A percentile compares a stretch with the other conserved stretches of the same genome.
phyloP scores from a whole-genome alignment of 2,888 invertebrate genomes.

The Notodonta ziczac region DNA sequence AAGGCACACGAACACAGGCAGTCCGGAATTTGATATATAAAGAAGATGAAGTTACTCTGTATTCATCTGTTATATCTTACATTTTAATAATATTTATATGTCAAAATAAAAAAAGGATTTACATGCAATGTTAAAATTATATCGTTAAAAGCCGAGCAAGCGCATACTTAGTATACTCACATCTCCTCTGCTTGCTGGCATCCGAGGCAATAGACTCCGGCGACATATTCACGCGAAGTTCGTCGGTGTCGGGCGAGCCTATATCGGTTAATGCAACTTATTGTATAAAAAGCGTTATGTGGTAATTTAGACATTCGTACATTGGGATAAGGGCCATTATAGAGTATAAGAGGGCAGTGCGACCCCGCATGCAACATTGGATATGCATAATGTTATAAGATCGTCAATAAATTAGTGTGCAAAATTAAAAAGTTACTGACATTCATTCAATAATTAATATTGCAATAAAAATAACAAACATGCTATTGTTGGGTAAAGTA shows the following conservation, averaged over 20 bases:
- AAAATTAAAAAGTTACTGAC: no score
- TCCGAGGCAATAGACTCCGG: conserved; percentile 53
- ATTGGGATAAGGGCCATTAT: background rate
- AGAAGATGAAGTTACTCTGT: no score
- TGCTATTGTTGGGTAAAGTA: no score
- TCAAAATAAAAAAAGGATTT: background rate
- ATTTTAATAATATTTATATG: background rate
- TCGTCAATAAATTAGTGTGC: no score
- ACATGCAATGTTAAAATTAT: conserved; percentile 7
- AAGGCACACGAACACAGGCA: no score
- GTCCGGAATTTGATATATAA: no score
- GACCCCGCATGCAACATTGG: background rate
- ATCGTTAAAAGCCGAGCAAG: conserved; percentile 1
- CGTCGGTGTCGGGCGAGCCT: conserved; percentile 62
- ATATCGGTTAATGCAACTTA: conserved; percentile 21
- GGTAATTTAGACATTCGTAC: background rate
- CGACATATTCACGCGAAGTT: conserved; percentile 41
- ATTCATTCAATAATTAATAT: no score
- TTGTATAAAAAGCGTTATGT: conserved; percentile 2
- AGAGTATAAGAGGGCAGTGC: background rate
- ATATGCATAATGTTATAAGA: background rate
- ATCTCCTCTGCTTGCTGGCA: conserved; percentile 43
- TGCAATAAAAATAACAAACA: no score
- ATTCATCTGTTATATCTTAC: no score
- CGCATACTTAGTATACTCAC: conserved; percentile 44